Evolutionary conservation across 2,888 invertebrate species (phyloP), one percentile per base, ranked within the genome.

Genomic region (Argyra leucocephala): DNA sequence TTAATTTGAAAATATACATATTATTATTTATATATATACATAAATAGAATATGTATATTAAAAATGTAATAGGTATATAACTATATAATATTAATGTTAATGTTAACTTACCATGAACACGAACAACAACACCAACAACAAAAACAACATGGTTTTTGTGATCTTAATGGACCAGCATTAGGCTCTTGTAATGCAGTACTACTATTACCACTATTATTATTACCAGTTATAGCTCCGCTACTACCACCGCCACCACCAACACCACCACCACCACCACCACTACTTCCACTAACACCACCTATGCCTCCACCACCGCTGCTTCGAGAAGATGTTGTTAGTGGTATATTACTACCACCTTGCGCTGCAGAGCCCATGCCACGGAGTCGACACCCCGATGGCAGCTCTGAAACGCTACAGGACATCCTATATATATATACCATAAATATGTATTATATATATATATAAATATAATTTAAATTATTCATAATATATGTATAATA

Each of bases 71-170:
- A 62, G 23, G 18, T 57, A 37, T 62, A n/a, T 60, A 57, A 23
- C 31, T 63, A 58, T 31, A 57, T 15, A 57, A 57, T 15, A 57
- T 15, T 57, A n/a, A 15, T 57, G 9, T 9, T n/a, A n/a, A n/a
- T n/a, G n/a, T 66, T 58, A 62, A 79, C 81, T 81, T 78, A 86
- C 86, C 86, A 87, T 75, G 85, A 85, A 79, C 87, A 87, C 77
- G 85, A 85, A 79, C 87, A 87, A 78, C 87, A 87, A 74, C 87
- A 87, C 76, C 86, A 87, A 84, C 85, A 86, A 73, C 86, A 86
- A 72, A 86, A 83, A 76, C 86, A 86, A 76, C 86, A 86, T 63
- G 84, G 84, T 75, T 85, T 85, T 70, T 81, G 81, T 64, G 83
- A 80, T 75, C 82, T 74, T 73, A 74, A 77, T 69, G 76, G 81